phyloP scores from a whole-genome alignment of 2,113 vertebrate species.

The Polypterus senegalus region DNA sequence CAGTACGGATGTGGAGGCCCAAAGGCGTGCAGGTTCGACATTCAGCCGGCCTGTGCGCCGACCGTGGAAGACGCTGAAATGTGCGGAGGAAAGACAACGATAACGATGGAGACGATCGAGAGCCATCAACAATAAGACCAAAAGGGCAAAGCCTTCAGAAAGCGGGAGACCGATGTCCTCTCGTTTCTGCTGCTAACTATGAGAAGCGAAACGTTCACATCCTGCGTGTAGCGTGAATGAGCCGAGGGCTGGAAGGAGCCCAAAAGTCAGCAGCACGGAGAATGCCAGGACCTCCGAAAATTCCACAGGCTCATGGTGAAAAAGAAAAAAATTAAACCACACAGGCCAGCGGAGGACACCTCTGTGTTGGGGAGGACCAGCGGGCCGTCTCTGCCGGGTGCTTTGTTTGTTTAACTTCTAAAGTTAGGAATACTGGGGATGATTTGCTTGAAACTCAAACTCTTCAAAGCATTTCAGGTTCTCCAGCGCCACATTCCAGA shows the following conservation, averaged over 20 bases:
- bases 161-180: too few relatives aligned
- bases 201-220: slow-evolving; percentile 18
- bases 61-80: too few relatives aligned
- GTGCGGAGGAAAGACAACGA: too few relatives aligned
- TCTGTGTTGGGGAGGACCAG: not conserved
- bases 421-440: too few relatives aligned
- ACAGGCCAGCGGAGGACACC: slow-evolving; percentile 15
- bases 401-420: too few relatives aligned
- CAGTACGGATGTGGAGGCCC: too few relatives aligned
- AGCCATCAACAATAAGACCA: too few relatives aligned
- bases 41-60: too few relatives aligned
- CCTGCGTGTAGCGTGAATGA: slow-evolving; percentile 12
- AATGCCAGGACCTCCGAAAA: slow-evolving; percentile 36
- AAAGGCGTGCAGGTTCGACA: too few relatives aligned
- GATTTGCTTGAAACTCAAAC: not conserved
- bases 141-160: too few relatives aligned
- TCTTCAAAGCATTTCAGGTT: slow-evolving; percentile 14
- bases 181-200: slow-evolving; percentile 13
- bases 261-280: slow-evolving; percentile 26
- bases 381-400: too few relatives aligned
- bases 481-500: slow-evolving; percentile 27
- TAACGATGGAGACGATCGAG: too few relatives aligned
- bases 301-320: slow-evolving; percentile 34
- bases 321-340: slow-evolving; percentile 31
- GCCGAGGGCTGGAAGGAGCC: slow-evolving; percentile 25